Base-by-base conservation (phyloP, 2,888 invertebrate genomes). In the Agrotis clavis region DNA sequence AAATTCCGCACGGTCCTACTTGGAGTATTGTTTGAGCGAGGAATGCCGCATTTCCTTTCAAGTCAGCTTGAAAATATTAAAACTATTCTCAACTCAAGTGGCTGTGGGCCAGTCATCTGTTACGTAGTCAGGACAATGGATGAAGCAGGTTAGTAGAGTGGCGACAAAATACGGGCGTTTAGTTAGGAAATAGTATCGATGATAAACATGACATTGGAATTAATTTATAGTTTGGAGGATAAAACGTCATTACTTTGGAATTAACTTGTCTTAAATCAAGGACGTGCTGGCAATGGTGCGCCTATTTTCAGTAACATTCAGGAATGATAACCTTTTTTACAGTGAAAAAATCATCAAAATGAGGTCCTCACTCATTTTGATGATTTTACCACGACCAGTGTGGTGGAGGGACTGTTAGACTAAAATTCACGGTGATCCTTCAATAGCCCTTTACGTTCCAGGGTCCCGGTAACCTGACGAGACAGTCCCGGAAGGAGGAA, bases 1-100 rank as follows among this genome's bases (percentile, higher is more conserved):
- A 86, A 84, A 85, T 85, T 81, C 85, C 67, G 80, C 69, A 79
- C 78, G 57, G 47, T 76, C 59, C 67, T 70, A 77, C 74, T 84
- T 74, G 30, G 54, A 19, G 75, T 71, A 78, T 86, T 85, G 77
- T 80, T 84, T 51, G 45, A 21, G 48, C 45, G 66, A 66, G 71
- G 82, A 81, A 78, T 77, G 76, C 86, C 76, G 84, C 74, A 84
- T 86, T 81, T 86, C 71, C 82, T 86, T 83, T 73, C 57, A 45
- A 71, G 60, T 67, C 62, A 9, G 41, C 73, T 84, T 71, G 75
- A 75, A 83, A 85, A 81, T 83, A 85, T 77, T 80, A 80, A 85
- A 84, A 85, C 82, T 85, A 84, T 84, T 86, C 57, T 74, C 63
- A 67, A 79, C 63, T 79, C 48, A 74, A 83, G 75, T 80, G 83